phyloP scores from a whole-genome alignment of 2,888 invertebrate species.

The Ophonus ardosiacus region DNA sequence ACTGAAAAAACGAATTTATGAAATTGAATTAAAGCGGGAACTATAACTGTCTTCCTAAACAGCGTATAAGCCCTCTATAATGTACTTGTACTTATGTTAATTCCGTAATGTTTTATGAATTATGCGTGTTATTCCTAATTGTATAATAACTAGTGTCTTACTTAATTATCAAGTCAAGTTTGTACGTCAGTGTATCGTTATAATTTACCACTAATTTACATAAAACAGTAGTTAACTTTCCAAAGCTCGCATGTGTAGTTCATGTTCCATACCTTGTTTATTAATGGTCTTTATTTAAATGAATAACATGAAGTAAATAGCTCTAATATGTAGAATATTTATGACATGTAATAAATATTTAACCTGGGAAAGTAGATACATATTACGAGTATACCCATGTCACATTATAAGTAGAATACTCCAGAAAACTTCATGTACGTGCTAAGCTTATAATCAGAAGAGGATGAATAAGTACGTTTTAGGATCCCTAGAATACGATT shows the following conservation, averaged over 20 bases:
- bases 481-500: too few relatives aligned
- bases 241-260: not conserved
- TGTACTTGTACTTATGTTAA: not conserved
- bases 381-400: not conserved
- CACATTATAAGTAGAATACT: too few relatives aligned
- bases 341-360: not conserved
- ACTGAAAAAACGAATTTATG: too few relatives aligned
- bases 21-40: too few relatives aligned
- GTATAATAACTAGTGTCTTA: constrained; percentile 35
- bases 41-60: too few relatives aligned
- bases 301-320: constrained; percentile 11
- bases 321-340: not conserved
- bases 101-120: not conserved
- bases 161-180: constrained; percentile 15
- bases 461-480: too few relatives aligned
- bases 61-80: not conserved
- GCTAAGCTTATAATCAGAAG: too few relatives aligned
- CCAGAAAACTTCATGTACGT: too few relatives aligned
- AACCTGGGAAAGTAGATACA: not conserved
- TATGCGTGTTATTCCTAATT: constrained; percentile 3
- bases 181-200: constrained; percentile 8
- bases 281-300: constrained; percentile 28
- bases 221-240: constrained; percentile 35
- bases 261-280: constrained; percentile 11
- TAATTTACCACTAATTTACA: constrained; percentile 32